These are phyloP conservation scores for Erpornis zantholeuca DNA, from an alignment of 2,113 vertebrate species.

Conservation along the genomic window DNA sequence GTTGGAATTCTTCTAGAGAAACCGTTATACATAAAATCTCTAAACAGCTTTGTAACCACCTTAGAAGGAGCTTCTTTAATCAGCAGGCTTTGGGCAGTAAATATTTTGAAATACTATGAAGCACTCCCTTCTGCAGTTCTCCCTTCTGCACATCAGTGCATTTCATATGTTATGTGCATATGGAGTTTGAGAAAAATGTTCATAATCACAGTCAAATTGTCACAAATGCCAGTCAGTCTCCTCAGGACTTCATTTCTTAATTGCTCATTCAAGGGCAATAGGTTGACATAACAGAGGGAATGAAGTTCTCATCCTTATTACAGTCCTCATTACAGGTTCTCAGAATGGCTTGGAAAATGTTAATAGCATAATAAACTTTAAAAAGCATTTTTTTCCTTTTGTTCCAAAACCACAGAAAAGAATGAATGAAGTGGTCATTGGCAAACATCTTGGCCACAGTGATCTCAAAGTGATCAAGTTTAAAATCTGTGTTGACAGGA, in stretches of 20 bases:
- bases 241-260: background rate
- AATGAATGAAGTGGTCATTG: background rate
- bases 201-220: background rate
- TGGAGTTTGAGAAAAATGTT: background rate
- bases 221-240: background rate
- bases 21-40: background rate
- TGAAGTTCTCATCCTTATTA: background rate
- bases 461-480: fast-evolving
- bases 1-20: background rate
- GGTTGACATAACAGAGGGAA: background rate
- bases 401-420: background rate
- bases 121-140: background rate
- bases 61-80: background rate
- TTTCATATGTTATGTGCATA: background rate
- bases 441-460: background rate
- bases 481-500: background rate
- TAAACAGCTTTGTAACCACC: background rate
- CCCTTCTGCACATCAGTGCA: background rate
- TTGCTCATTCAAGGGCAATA: background rate
- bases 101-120: background rate
- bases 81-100: background rate
- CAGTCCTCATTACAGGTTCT: background rate
- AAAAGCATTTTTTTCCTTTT: background rate
- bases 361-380: background rate
- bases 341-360: background rate